Conservation (phyloP, 2,797 vertebrate genomes). For the Spea hammondii region DNA sequence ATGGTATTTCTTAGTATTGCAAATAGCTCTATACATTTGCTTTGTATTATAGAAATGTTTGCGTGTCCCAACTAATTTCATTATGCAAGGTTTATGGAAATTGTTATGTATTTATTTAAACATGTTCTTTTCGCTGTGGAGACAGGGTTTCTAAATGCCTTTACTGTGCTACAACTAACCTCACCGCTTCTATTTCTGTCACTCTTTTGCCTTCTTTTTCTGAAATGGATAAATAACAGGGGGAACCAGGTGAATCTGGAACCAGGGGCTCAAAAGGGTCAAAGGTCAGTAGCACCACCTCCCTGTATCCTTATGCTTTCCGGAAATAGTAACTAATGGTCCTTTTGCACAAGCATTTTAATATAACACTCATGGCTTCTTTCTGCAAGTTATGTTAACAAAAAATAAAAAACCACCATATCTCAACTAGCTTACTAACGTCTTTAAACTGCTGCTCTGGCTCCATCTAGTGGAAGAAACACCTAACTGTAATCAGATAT, state of each 20-base stretch:
- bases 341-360: too few relatives aligned
- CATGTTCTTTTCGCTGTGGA: not conserved
- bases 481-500: too few relatives aligned
- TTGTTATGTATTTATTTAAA: too few relatives aligned
- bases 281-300: slow-evolving; percentile 80
- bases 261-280: slow-evolving; percentile 87
- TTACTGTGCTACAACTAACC: not conserved
- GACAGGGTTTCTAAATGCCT: not conserved
- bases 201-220: slow-evolving; percentile 51
- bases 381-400: too few relatives aligned
- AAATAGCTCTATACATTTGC: not conserved
- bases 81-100: too few relatives aligned
- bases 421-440: too few relatives aligned
- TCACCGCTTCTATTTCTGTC: slow-evolving; percentile 54
- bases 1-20: too few relatives aligned
- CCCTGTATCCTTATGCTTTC: not conserved
- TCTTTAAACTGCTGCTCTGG: not conserved
- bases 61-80: too few relatives aligned
- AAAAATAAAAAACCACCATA: too few relatives aligned
- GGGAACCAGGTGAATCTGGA: slow-evolving; percentile 87
- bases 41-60: not conserved
- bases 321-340: too few relatives aligned
- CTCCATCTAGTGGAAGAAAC: slow-evolving; percentile 31
- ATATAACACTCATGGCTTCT: too few relatives aligned
- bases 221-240: slow-evolving; percentile 70